Conservation (phyloP, 2,797 vertebrate species). For the Clarias pachynema region DNA sequence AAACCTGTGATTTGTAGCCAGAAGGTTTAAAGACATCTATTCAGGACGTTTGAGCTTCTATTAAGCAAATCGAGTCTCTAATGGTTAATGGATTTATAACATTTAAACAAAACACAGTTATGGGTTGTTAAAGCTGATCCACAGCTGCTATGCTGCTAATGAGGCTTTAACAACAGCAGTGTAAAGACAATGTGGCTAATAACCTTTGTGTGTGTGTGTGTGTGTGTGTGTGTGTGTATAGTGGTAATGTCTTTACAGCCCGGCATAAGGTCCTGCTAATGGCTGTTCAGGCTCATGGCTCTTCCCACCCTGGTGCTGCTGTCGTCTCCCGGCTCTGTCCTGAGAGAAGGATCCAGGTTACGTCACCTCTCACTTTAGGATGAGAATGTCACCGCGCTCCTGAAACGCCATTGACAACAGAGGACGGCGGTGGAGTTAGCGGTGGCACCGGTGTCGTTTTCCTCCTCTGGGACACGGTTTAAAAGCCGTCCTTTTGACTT, state of each 20-base stretch:
- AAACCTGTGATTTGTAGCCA: background rate
- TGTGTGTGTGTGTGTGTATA: conserved; percentile 1
- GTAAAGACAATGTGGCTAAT: conserved; percentile 19
- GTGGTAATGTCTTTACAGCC: conserved; percentile 23
- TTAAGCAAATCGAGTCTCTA: conserved; percentile 12
- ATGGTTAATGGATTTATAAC: conserved; percentile 26
- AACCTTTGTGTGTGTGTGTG: conserved; percentile 5
- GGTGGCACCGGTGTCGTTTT: conserved; percentile 51
- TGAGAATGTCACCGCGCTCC: conserved; percentile 72
- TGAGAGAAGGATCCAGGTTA: conserved; percentile 33
- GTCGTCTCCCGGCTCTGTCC: conserved; percentile 27
- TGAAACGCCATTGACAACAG: conserved; percentile 60
- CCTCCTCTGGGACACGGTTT: conserved; percentile 48
- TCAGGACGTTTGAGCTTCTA: background rate
- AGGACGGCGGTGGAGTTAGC: conserved; percentile 52
- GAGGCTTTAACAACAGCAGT: conserved; percentile 9
- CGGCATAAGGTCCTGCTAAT: background rate
- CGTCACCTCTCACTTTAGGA: conserved; percentile 50
- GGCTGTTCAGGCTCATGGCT: conserved; percentile 16
- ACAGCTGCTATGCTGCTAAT: background rate
- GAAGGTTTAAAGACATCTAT: background rate
- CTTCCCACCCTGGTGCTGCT: conserved; percentile 19
- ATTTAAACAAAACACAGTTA: background rate
- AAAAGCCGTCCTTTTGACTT: conserved; percentile 44
- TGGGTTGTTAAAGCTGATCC: background rate